A percentile compares a stretch with the other conserved stretches of the same genome.
Conservation (phyloP, 2,797 vertebrate species). For the Merluccius polli region DNA sequence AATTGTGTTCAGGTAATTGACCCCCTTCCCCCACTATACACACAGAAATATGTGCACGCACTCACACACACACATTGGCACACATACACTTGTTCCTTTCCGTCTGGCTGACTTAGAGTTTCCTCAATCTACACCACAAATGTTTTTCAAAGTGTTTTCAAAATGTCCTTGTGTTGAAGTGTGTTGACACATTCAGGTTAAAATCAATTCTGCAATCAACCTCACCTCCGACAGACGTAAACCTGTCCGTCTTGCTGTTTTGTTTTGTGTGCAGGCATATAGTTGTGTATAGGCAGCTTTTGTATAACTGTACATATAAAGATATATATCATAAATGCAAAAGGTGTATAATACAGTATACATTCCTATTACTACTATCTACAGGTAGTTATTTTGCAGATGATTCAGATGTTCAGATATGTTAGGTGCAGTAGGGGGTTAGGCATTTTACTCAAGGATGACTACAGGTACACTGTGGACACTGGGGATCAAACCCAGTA, state of each 20-base stretch:
- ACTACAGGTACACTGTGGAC: background rate
- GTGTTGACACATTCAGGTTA: background rate
- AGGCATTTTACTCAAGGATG: background rate
- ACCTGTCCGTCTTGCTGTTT: background rate
- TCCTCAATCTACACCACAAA: background rate
- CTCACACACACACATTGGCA: background rate
- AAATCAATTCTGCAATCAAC: background rate
- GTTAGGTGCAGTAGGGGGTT: background rate
- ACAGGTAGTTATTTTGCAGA: background rate
- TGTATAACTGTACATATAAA: background rate
- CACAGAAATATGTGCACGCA: background rate
- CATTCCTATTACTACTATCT: background rate
- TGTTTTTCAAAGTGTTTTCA: background rate
- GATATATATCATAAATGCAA: background rate
- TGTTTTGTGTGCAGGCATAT: background rate
- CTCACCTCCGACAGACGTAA: background rate
- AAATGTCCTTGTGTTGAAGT: background rate
- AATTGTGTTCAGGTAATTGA: constrained; percentile 80
- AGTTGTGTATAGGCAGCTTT: background rate
- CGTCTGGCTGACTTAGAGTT: too few species aligned
- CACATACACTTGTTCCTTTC: background rate
- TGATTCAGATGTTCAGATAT: background rate
- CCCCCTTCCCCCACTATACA: constrained; percentile 38
- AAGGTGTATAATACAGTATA: background rate
- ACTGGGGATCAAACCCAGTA: background rate